Evolutionary conservation across 2,113 vertebrate genomes (phyloP), one percentile per base, ranked within the genome.

Genomic region (Ciconia maguari): DNA sequence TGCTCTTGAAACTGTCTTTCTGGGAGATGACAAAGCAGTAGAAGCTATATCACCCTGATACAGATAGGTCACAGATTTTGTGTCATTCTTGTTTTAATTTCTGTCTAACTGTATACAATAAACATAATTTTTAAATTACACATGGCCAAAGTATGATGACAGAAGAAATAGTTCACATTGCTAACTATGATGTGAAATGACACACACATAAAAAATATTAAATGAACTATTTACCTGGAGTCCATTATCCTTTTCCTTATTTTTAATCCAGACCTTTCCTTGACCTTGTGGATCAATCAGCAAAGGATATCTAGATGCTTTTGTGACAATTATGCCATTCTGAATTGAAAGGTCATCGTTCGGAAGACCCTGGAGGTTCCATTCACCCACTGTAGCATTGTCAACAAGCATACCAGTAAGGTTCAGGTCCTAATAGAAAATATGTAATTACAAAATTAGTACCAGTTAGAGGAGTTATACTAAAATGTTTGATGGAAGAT

Each of bases 231-330:
- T 90, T 96, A 98, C 99, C 98, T 99, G 98, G 22, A 99, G 97
- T 55, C 98, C 97, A 55, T 98, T 98, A 84, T 98, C 97, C 42
- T 91, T 96, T 95, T 99, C 99, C 36, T 96, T 97, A 96, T 98
- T 99, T 97, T 98, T 98, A 96, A 99, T 98, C 99, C 99, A 99
- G 69, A 93, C 98, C 96, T 99, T 99, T 95, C 98, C 99, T 95
- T 99, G 99, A 46, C 98, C 98, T 97, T 99, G 99, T 25, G 99
- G 99, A 97, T 99, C 99, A 70, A 99, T 99, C 41, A 99, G 96
- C 78, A 99, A 97, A 8, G 99, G 98, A 91, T 98, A 99, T 65
- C 98, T 97, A 36, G 98, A 97, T 9, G 98, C 98, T 94, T 98
- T 98, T 17, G 98, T 99, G 83, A 99, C 98, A 88, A 99, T 98